These are phyloP conservation scores for Sandelia bainsii DNA, from an alignment of 2,797 vertebrate genomes.

Conservation along the genomic window DNA sequence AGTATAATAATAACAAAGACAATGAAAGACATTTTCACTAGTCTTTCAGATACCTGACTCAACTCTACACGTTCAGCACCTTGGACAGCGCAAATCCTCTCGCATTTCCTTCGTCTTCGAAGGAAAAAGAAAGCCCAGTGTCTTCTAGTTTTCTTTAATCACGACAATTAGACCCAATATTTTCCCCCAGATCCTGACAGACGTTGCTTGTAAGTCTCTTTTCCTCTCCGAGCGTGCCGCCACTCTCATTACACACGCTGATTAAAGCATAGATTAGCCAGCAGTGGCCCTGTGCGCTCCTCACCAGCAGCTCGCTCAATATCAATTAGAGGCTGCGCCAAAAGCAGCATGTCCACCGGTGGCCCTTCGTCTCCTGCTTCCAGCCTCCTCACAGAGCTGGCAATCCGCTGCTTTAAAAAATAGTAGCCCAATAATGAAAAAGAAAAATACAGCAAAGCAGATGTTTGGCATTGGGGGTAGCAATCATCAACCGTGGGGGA, in stretches of 20 bases:
- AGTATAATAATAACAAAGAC: slow-evolving; percentile 60
- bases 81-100: slow-evolving; percentile 55
- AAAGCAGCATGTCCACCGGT: slow-evolving; percentile 93
- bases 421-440: slow-evolving; percentile 60
- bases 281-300: slow-evolving; percentile 98
- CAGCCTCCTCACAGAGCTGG: slow-evolving; percentile 79
- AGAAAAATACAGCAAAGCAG: not conserved
- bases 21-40: slow-evolving; percentile 11
- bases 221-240: slow-evolving; percentile 95
- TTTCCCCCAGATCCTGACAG: slow-evolving; percentile 97
- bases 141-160: slow-evolving; percentile 95
- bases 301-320: slow-evolving; percentile 99
- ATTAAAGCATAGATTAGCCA: slow-evolving; percentile 99
- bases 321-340: slow-evolving; percentile 94
- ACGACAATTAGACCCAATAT: slow-evolving; percentile 96
- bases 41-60: not conserved
- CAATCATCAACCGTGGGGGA: slow-evolving; percentile 23
- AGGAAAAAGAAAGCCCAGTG: slow-evolving; percentile 68
- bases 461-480: slow-evolving; percentile 4
- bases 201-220: slow-evolving; percentile 99
- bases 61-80: slow-evolving; percentile 48
- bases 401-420: slow-evolving; percentile 92
- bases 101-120: slow-evolving; percentile 66
- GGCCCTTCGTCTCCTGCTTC: slow-evolving; percentile 65
- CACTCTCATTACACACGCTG: slow-evolving; percentile 99